Evolutionary conservation across 2,888 invertebrate species (phyloP).

Genomic region (Ernsta delagoae): DNA sequence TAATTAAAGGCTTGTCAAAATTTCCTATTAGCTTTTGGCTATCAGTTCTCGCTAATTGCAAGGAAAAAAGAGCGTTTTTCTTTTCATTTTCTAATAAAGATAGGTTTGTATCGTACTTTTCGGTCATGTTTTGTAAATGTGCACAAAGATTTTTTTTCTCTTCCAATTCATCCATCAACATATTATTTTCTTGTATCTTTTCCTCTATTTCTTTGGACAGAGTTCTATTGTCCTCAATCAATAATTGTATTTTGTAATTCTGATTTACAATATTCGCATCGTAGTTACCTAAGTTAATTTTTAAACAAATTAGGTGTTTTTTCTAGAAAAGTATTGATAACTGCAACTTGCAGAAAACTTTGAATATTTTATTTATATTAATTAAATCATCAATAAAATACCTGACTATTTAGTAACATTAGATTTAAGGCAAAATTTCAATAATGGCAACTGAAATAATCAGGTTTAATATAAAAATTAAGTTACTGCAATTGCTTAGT

Average conservation of each 20-base stretch:
- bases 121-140: conserved; percentile 54
- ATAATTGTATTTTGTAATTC: conserved; percentile 54
- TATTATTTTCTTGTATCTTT: conserved; percentile 60
- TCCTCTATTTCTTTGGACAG: conserved; percentile 55
- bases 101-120: conserved; percentile 53
- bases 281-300: conserved; percentile 50
- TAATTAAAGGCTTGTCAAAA: conserved; percentile 7
- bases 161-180: conserved; percentile 57
- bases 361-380: neutral
- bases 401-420: too few species aligned
- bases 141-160: conserved; percentile 50
- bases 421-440: too few species aligned
- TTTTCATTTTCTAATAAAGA: conserved; percentile 59
- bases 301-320: too few species aligned
- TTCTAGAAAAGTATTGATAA: neutral
- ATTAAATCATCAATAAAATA: neutral
- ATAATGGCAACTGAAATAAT: too few species aligned
- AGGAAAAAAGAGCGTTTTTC: conserved; percentile 50
- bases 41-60: conserved; percentile 61
- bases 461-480: too few species aligned
- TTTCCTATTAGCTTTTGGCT: conserved; percentile 60
- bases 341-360: too few species aligned
- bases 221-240: conserved; percentile 54
- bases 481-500: too few species aligned
- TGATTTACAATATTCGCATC: conserved; percentile 52